Evolutionary conservation across 2,888 invertebrate species (phyloP), one percentile per base, ranked within the genome.

Genomic region (Pseudolycoriella hygida): DNA sequence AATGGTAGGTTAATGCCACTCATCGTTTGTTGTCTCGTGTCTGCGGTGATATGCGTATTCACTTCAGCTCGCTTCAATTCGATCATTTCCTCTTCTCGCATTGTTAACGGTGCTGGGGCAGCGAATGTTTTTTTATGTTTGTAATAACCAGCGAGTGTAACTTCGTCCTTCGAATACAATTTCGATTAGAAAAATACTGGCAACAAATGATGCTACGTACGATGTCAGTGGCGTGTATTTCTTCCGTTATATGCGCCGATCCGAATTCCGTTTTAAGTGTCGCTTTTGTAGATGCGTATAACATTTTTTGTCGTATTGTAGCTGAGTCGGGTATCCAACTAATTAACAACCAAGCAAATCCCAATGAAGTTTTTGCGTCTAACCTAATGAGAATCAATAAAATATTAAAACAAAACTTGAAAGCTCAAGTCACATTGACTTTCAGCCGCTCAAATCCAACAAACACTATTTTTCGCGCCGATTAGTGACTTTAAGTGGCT

Each of bases 231-330:
- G 88, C 92, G 68, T 94, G 94, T 55, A 93, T 67, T 67, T 98
- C 98, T 61, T 94, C 89, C 56, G 85, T 85, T 48, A 98, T 92
- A 56, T 88, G 85, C 1, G 88, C 81, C 4, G 87, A 81, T 1
- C 97, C 97, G 66, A 98, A 98, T 62, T 96, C 93, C 57, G 81
- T 82, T 62, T 96, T 98, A 20, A 98, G 69, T 1, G 97, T 98
- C 1, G 97, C 90, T 66, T 94, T 90, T 0, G 96, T 97, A 0
- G 93, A 94, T 0, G 97, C 97, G 57, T 94, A 94, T 45, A 98
- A 68, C 97, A 98, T 97, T 67, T 98, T 98, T 57, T 92, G 82
- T 48, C 96, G 71, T 3, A 96, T 82, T 0, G 85, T 77, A 1
- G 94, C 86, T 46, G 75, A 76, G 58, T 97, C 97, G 1, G 97